These are phyloP conservation scores for Amiota mariae DNA, from an alignment of 2,888 invertebrate genomes.

Conservation along the genomic window DNA sequence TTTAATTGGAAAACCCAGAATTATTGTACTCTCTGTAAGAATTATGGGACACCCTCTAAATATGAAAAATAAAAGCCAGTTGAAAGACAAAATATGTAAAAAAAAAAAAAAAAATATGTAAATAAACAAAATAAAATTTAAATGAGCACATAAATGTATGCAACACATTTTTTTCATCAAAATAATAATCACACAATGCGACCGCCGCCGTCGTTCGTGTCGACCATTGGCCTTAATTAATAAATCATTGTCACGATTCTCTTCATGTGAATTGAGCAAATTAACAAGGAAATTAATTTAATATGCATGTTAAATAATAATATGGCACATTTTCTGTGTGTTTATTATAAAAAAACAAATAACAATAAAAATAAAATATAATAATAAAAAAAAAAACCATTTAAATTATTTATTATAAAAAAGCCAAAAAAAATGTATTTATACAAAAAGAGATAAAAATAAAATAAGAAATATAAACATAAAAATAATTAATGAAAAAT, in stretches of 20 bases:
- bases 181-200: constrained; percentile 28
- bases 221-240: constrained; percentile 3
- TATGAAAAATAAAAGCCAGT: too few species aligned
- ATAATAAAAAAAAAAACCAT: constrained; percentile 30
- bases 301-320: constrained; percentile 40
- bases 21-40: too few species aligned
- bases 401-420: constrained; percentile 27
- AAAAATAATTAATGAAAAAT: neutral
- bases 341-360: neutral
- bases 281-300: constrained; percentile 50
- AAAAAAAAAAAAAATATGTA: neutral
- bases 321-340: neutral
- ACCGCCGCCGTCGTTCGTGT: neutral
- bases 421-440: too few species aligned
- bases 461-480: neutral
- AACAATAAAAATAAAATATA: too few species aligned
- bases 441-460: constrained; percentile 3
- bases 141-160: neutral
- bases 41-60: too few species aligned
- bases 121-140: neutral
- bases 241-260: constrained; percentile 6
- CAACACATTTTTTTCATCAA: constrained; percentile 1
- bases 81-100: neutral
- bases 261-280: constrained; percentile 45
- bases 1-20: too few species aligned